Evolutionary conservation across 2,113 vertebrate genomes (phyloP), one percentile per base, ranked within the genome.

Genomic region (Smithornis capensis): DNA sequence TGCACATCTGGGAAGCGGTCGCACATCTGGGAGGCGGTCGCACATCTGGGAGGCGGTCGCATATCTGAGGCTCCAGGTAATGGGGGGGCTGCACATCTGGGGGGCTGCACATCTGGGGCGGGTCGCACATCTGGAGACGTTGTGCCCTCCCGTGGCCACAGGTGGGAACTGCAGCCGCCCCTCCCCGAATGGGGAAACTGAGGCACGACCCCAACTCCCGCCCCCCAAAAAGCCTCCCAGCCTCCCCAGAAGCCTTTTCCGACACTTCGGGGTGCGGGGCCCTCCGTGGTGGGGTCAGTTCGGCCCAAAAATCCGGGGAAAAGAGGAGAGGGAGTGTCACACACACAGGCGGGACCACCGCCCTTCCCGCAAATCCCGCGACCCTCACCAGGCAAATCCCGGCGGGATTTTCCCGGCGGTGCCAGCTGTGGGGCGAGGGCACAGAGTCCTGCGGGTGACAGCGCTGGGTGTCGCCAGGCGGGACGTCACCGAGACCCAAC

Each of bases 301-400:
- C 25, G 29, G 2, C 16, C 27, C 49, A 6, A 40, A 93, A 22
- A 33, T 7, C 38, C 25, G 33, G 45, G 17, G 28, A 24, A 15
- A 4, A 40, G 7, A 19, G 10, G 7, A n/a, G 23, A n/a, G 17
- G 16, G 19, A 17, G 29, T 33, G 76, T 12, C 44, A 19, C 17
- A 45, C 44, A 45, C 47, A n/a, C 19, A 1, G 15, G 4, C 8
- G 57, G 37, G n/a, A 67, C 27, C 45, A 5, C 74, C 78, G 14
- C 18, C 53, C 31, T 12, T 12, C 71, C 18, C 44, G 27, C 52
- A 22, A 31, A n/a, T 6, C 42, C 40, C 0, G 25, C 17, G 19
- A 21, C 3, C 22, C 47, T 1, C 64, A 1, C 0, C 27, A 23
- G 1, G 2, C 29, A 2, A 45, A 45, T 13, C 0, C 27, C 18